phyloP scores from a whole-genome alignment of 2,113 vertebrate species.

The Paramisgurnus dabryanus region DNA sequence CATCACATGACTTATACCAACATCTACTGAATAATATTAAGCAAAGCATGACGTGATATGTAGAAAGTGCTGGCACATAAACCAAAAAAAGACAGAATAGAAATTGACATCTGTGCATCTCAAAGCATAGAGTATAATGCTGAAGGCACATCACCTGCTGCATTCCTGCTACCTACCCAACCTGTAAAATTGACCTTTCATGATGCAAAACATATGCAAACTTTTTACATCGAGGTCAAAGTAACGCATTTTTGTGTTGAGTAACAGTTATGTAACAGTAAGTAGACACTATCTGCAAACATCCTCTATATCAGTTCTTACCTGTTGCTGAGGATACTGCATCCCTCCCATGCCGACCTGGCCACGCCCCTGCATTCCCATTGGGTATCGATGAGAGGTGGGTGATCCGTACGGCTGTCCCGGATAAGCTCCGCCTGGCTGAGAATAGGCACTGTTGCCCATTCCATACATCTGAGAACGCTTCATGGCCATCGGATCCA shows the following conservation, averaged over 20 bases:
- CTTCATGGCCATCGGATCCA: conserved; percentile 94
- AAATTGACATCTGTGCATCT: background rate
- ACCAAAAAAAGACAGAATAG: no score
- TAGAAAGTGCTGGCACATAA: no score
- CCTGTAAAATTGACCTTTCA: background rate
- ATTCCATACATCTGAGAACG: conserved; percentile 89
- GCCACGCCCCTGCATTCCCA: conserved; percentile 84
- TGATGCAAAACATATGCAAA: background rate
- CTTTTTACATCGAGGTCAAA: background rate
- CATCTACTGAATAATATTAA: no score
- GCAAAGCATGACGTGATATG: no score
- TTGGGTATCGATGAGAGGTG: conserved; percentile 84
- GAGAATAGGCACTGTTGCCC: conserved; percentile 85
- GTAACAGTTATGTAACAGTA: no score
- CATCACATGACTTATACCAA: no score
- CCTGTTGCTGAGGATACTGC: conserved; percentile 94
- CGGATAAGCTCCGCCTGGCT: conserved; percentile 82
- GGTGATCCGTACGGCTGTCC: conserved; percentile 84
- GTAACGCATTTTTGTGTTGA: background rate
- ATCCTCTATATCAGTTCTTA: conserved; percentile 50
- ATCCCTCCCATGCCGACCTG: conserved; percentile 84
- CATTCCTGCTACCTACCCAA: background rate
- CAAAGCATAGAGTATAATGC: background rate
- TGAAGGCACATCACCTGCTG: no score
- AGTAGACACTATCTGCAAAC: no score